Conservation (phyloP, 1,140 invertebrate species). For the Tetraneura akinire region DNA sequence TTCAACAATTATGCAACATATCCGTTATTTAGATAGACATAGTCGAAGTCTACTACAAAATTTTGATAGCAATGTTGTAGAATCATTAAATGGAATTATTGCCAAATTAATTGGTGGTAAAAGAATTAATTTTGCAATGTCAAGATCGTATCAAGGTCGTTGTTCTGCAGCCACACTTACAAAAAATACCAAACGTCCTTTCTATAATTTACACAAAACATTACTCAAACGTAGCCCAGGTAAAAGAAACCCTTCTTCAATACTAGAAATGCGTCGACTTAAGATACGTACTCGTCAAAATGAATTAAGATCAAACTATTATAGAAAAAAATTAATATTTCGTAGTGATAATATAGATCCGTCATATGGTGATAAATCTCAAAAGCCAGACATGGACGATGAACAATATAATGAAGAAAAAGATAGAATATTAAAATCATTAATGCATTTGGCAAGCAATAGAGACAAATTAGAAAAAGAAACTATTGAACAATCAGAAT, state of each 20-base stretch:
- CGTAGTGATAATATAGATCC: neutral
- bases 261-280: neutral
- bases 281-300: conserved; percentile 5
- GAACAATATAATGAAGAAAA: neutral
- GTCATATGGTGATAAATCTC: neutral
- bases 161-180: neutral
- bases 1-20: no score
- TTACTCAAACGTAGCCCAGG: neutral
- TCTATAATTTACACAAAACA: neutral
- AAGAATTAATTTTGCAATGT: neutral
- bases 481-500: neutral
- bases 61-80: neutral
- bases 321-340: conserved; percentile 1
- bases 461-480: neutral
- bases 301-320: neutral
- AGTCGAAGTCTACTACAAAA: no score
- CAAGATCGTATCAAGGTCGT: neutral
- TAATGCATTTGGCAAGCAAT: neutral
- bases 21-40: no score
- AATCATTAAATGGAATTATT: neutral
- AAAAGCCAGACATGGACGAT: neutral
- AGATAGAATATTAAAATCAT: neutral
- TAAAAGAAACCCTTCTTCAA: neutral
- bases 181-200: neutral
- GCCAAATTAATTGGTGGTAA: neutral